A percentile compares a stretch with the other conserved stretches of the same genome.
phyloP scores from a whole-genome alignment of 1,140 invertebrate species.

The Whitmania pigra region DNA sequence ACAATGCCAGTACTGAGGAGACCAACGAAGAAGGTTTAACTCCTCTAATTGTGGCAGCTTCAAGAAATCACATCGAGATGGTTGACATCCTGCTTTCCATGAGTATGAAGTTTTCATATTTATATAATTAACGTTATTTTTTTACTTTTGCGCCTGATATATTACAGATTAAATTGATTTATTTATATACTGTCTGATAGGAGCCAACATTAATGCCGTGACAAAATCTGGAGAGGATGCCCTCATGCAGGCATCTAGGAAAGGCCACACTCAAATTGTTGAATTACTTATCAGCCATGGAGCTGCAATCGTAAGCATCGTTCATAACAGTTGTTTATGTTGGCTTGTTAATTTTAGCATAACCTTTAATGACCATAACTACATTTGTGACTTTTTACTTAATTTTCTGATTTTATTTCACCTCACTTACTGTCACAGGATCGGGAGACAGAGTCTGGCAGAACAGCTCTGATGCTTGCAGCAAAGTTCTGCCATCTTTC shows the following conservation, averaged over 20 bases:
- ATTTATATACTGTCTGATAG: background rate
- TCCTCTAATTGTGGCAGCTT: slow-evolving; percentile 78
- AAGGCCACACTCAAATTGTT: background rate
- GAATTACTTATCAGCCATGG: slow-evolving; percentile 6
- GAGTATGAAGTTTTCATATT: background rate
- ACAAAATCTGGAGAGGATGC: slow-evolving; percentile 4
- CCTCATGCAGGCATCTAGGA: background rate
- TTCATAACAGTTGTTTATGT: background rate
- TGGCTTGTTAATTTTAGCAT: background rate
- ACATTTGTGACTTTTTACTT: background rate
- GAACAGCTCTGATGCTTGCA: slow-evolving; percentile 47
- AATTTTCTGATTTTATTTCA: background rate
- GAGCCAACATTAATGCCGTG: slow-evolving; percentile 2
- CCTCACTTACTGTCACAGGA: slow-evolving; percentile 28
- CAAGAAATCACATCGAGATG: slow-evolving; percentile 97
- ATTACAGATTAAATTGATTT: background rate
- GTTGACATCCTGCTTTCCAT: slow-evolving; percentile 66
- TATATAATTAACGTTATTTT: background rate
- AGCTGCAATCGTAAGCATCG: background rate
- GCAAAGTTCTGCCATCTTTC: slow-evolving; percentile 42
- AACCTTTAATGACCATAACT: background rate
- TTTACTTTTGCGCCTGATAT: background rate
- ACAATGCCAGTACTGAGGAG: slow-evolving; percentile 96
- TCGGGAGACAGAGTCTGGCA: slow-evolving; percentile 43
- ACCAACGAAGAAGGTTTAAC: slow-evolving; percentile 98